These are phyloP conservation scores for Apodemia zela DNA, from an alignment of 2,888 invertebrate species.

Conservation along the genomic window DNA sequence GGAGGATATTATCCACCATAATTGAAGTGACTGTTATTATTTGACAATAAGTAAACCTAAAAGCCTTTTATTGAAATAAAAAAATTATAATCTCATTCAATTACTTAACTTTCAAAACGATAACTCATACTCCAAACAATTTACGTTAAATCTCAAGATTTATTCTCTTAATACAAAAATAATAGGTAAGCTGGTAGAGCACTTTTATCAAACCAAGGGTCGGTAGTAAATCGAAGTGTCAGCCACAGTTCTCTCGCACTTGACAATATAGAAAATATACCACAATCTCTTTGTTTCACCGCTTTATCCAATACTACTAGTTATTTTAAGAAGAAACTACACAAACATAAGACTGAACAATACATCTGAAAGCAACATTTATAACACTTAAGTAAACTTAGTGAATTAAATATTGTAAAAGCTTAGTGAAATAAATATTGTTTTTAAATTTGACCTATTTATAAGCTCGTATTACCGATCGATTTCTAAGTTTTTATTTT, in stretches of 20 bases:
- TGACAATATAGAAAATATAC: slow-evolving; percentile 65
- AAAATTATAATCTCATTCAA: too few species aligned
- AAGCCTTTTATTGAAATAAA: too few species aligned
- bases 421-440: too few species aligned
- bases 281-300: slow-evolving; percentile 53
- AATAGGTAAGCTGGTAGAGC: slow-evolving; percentile 57
- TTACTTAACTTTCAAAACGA: not conserved
- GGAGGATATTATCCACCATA: too few species aligned
- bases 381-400: not conserved
- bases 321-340: not conserved
- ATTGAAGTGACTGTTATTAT: too few species aligned
- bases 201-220: slow-evolving; percentile 70
- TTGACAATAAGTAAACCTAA: too few species aligned
- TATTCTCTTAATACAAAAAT: slow-evolving; percentile 43
- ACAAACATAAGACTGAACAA: not conserved
- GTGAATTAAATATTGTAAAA: too few species aligned
- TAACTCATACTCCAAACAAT: not conserved
- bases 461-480: too few species aligned
- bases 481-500: too few species aligned
- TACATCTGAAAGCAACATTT: not conserved
- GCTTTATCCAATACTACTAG: slow-evolving; percentile 8
- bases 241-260: slow-evolving; percentile 59
- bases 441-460: too few species aligned
- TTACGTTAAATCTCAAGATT: slow-evolving; percentile 2
- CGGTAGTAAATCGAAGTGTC: slow-evolving; percentile 74